Evolutionary conservation across 2,888 invertebrate genomes (phyloP), one percentile per base, ranked within the genome.

Genomic region (Toxonevra muliebris): DNA sequence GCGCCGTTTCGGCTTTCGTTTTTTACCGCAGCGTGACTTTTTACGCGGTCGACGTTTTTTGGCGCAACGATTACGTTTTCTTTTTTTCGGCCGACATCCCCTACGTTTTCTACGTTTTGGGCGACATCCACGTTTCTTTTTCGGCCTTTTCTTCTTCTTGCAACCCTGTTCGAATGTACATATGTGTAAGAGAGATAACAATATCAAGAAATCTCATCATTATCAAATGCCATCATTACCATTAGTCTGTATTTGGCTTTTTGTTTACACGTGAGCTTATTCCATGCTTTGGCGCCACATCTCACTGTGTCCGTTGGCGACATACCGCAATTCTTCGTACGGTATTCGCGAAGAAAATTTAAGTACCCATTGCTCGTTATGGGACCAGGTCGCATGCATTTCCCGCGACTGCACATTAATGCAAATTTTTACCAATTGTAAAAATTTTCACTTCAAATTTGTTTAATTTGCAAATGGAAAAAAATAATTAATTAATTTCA

Each of bases 331-430:
- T 61, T 57, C 10, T 53, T 48, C 54, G 61, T 58, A 2, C 73
- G 48, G 42, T 61, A 74, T 5, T 68, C 68, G 19, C 73, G 72
- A 15, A 74, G 19, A 63, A 68, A 74, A 52, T 74, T 74, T n/a
- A 74, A 43, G 50, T 74, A 74, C 4, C 72, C 72, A 65, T 74
- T 74, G 43, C 61, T 70, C 2, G 74, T 74, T 11, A 71, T 61
- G 0, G 60, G 74, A 3, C 73, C 73, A 1, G 72, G 70, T 55
- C 72, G 65, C 72, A 71, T 71, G 52, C 74, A 72, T 52, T 53
- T 53, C 19, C 19, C 19, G 13, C 19, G 3, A 53, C 19, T 19
- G 48, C 48, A 48, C 53, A 53, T 53, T 10, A 10, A 48, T 15
- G 48, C 59, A 52, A 45, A 65, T 58, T 50, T 13, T 59, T 65